phyloP scores from a whole-genome alignment of 37 sponge, comb jelly and placozoan genomes.

The Aphrocallistes beatrix region DNA sequence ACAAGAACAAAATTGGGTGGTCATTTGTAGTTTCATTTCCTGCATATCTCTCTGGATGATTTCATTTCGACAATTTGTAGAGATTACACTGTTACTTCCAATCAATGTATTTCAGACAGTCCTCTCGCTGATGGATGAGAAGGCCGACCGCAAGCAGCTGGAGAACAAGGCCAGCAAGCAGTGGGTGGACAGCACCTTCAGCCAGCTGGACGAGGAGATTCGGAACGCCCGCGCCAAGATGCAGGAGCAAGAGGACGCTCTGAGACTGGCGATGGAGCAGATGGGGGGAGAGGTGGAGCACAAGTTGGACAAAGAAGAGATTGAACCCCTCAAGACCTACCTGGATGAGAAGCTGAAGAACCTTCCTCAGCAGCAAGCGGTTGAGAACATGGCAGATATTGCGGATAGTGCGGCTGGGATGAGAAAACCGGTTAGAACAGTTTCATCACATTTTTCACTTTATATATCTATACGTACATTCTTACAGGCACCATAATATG shows the following conservation, averaged over 20 bases:
- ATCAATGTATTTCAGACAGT: background rate
- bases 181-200: conserved; percentile 92
- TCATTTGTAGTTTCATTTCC: too few relatives aligned
- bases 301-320: conserved; percentile 77
- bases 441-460: too few relatives aligned
- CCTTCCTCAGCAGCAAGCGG: background rate
- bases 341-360: conserved; percentile 51
- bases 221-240: conserved; percentile 54
- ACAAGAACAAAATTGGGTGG: too few relatives aligned
- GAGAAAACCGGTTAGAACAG: conserved; percentile 27
- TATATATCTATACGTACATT: background rate
- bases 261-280: conserved; percentile 54
- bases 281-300: conserved; percentile 71
- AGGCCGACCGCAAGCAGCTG: conserved; percentile 82
- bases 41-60: too few relatives aligned
- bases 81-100: too few relatives aligned
- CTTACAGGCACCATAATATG: background rate
- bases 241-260: conserved; percentile 73
- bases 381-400: conserved; percentile 1
- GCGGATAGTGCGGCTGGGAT: conserved; percentile 60
- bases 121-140: conserved; percentile 32
- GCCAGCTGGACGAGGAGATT: conserved; percentile 70
- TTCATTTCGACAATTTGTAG: too few relatives aligned
- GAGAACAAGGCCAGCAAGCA: conserved; percentile 86
- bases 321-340: conserved; percentile 78